Evolutionary conservation across 2,113 vertebrate genomes (phyloP), one percentile per base, ranked within the genome.

Genomic region (Lampris megalopsis): DNA sequence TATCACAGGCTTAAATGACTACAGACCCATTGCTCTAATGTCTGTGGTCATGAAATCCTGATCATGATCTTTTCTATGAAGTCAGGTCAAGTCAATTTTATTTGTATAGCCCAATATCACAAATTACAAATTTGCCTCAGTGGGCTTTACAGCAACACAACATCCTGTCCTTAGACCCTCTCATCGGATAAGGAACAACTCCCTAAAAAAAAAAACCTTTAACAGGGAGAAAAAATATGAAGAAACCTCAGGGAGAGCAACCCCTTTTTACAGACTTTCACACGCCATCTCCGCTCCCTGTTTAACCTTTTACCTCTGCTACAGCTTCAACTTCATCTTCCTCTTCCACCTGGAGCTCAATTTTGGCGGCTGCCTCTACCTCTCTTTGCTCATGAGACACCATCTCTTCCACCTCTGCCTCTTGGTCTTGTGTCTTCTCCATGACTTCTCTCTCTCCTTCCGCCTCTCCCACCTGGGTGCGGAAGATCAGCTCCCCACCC

Each of bases 401-500:
- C n/a, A 24, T 58, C 13, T 4, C 70, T 52, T 60, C 63, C 9
- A 63, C 54, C n/a, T 13, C 61, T 11, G 54, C 72, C 71, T 84
- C 73, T 42, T 83, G 40, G 4, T 68, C 78, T 9, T 67, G 68
- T 85, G 0, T 94, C 74, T 80, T 4, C 48, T 73, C 77, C 10
- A 24, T 24, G 24, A n/a, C 11, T 48, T 84, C 87, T 4, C 66
- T 72, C 65, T 91, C 81, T 75, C 61, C 72, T 1, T 81, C 89
- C 7, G 61, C 68, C 13, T 81, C 85, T 2, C 86, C 91, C 0
- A 95, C 95, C 0, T 92, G 92, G 3, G 94, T 63, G 0, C 93
- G 94, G 86, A 96, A 96, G 24, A 97, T 93, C n/a, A 98, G 92
- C 70, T 98, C 96, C 6, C 94, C 95, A 0, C 95, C 88, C 42